phyloP scores from a whole-genome alignment of 2,797 vertebrate genomes.

The Merluccius polli region DNA sequence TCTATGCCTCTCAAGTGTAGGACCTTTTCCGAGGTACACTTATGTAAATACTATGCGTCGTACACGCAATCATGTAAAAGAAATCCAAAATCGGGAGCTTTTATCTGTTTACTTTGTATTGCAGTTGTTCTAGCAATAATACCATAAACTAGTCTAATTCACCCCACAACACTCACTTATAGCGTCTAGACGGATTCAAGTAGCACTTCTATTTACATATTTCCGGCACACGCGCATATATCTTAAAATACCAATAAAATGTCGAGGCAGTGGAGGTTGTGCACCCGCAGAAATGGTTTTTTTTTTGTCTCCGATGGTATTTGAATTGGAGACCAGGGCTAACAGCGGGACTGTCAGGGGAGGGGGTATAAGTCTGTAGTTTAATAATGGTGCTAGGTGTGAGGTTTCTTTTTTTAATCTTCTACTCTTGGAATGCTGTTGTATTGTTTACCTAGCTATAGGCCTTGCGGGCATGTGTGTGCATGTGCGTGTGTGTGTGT shows the following conservation, averaged over 20 bases:
- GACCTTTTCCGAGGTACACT: neutral
- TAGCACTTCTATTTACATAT: neutral
- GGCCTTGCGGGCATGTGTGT: constrained; percentile 18
- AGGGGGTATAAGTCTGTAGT: neutral
- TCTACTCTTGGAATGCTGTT: constrained; percentile 18
- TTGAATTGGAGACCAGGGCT: neutral
- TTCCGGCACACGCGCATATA: neutral
- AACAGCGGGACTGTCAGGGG: neutral
- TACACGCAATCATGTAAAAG: neutral
- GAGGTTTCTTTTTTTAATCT: constrained; percentile 27
- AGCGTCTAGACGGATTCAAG: neutral
- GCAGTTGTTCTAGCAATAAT: neutral
- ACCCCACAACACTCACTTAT: neutral
- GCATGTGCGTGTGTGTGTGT: neutral
- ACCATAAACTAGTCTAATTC: neutral
- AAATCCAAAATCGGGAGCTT: neutral
- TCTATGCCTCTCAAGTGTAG: no score
- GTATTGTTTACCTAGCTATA: constrained; percentile 24
- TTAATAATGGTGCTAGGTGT: neutral
- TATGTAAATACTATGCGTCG: neutral
- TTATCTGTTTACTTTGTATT: neutral
- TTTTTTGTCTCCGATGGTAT: neutral
- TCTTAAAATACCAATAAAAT: neutral
- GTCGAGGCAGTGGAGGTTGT: neutral
- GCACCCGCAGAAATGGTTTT: neutral